Evolutionary conservation across 1,140 invertebrate genomes (phyloP).

Genomic region (Pogonus chalceus): DNA sequence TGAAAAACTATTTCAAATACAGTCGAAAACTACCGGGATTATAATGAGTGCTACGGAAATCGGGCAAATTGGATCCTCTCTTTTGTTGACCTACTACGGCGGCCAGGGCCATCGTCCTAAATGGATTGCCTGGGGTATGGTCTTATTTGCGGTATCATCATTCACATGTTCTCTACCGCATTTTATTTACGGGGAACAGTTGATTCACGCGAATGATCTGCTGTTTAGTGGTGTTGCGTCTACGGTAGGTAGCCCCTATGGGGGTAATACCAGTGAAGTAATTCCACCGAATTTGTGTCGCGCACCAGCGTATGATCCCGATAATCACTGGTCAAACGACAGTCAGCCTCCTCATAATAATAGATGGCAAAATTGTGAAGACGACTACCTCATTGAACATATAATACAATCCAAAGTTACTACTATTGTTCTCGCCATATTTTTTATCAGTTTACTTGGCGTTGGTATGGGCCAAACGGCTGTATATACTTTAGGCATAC

Average conservation of each 20-base stretch:
- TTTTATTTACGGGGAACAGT: constrained; percentile 64
- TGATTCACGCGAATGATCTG: constrained; percentile 54
- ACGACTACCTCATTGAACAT: constrained; percentile 47
- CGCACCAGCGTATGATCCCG: constrained; percentile 18
- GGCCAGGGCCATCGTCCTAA: constrained; percentile 89
- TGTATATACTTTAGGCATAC: constrained; percentile 86
- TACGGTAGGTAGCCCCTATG: constrained; percentile 16
- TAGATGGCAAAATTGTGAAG: constrained; percentile 38
- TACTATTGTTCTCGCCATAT: constrained; percentile 69
- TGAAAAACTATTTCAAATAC: constrained; percentile 92
- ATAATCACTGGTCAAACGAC: constrained; percentile 25
- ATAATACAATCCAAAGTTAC: constrained; percentile 63
- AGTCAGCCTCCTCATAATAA: background rate
- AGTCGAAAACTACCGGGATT: constrained; percentile 87
- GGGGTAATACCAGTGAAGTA: constrained; percentile 29
- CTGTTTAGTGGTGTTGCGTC: constrained; percentile 36
- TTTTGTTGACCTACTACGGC: constrained; percentile 87
- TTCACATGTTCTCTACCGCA: constrained; percentile 79
- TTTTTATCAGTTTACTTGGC: constrained; percentile 75
- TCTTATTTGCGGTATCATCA: constrained; percentile 77
- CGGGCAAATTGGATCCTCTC: constrained; percentile 81
- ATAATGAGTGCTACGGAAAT: constrained; percentile 91
- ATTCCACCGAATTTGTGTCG: constrained; percentile 35
- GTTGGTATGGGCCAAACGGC: constrained; percentile 90
- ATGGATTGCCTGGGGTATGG: constrained; percentile 91